These are phyloP conservation scores for Eurytoma californica DNA, from an alignment of 2,888 invertebrate species.

Conservation along the genomic window DNA sequence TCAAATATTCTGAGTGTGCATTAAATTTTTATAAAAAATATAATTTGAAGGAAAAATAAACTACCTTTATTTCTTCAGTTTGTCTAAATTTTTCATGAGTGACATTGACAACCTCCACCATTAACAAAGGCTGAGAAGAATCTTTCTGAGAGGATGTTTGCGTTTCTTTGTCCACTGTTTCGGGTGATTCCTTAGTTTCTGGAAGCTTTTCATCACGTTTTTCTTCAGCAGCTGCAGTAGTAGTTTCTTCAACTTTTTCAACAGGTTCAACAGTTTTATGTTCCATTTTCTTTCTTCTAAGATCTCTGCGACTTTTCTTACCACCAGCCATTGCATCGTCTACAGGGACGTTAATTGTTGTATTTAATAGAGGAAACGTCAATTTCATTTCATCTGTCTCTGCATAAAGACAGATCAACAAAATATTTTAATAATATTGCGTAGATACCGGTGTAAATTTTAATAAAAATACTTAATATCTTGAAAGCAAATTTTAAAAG, in stretches of 20 bases:
- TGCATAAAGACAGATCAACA: conserved; percentile 68
- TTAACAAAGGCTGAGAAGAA: conserved; percentile 80
- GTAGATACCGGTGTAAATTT: not conserved
- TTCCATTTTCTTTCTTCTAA: conserved; percentile 64
- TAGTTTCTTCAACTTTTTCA: conserved; percentile 57
- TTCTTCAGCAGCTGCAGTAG: conserved; percentile 56
- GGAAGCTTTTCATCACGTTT: conserved; percentile 50
- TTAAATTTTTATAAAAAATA: not conserved
- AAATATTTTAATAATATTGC: conserved; percentile 26
- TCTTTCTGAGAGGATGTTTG: conserved; percentile 25
- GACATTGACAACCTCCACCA: conserved; percentile 96
- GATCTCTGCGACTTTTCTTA: conserved; percentile 66
- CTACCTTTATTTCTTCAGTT: conserved; percentile 94
- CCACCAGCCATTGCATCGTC: conserved; percentile 82
- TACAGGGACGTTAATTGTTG: conserved; percentile 87
- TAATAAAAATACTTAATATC: not conserved
- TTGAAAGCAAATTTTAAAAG: not conserved
- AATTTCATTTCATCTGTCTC: conserved; percentile 80
- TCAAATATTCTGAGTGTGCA: not conserved
- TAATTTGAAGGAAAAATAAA: too few relatives aligned
- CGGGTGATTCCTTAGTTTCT: conserved; percentile 22
- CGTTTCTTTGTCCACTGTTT: conserved; percentile 28
- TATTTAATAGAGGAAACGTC: conserved; percentile 89
- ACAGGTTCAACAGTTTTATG: conserved; percentile 57
- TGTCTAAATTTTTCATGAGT: conserved; percentile 91